Base-by-base conservation (phyloP, 2,113 vertebrate species). In the Gymnarchus niloticus region DNA sequence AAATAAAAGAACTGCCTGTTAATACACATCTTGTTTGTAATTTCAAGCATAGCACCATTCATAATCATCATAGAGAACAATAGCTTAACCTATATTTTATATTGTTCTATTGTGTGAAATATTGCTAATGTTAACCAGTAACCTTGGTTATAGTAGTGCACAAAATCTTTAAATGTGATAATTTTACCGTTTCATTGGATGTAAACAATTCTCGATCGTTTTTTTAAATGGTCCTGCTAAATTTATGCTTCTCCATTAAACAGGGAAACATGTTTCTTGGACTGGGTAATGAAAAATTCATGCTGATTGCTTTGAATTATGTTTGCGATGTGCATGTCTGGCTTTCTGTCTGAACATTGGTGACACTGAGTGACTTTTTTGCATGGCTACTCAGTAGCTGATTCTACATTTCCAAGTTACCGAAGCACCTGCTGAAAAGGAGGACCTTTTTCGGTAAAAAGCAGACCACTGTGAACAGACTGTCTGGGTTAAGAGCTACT, bases 201-300 rank as follows among this genome's bases (percentile, higher is more conserved):
- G 41, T 17, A 41, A 73, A 73, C 19, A 73, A 41, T 6, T 17
- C 19, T 5, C 65, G 28, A 41, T 73, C 14, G 28, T 10, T 17
- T 73, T 73, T 73, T 73, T n/a, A n/a, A 41, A 73, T 73, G 33
- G 41, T 73, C 65, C 28, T 73, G 33, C 17, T 19, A 33, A 65
- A 61, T 61, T 61, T 37, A 17, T 37, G 1, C 3, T 4, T 14
- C 0, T 28, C 28, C 14, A 17, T 69, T 69, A 37, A 37, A 73
- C 65, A 73, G 65, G 14, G 65, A 73, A 73, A 73, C 25, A 52
- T 82, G 87, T 87, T 87, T 86, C 76, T 84, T 86, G 87, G 86
- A 54, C 49, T 73, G 21, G 54, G 48, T 77, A 48, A 89, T 92
- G 78, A 89, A 90, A 90, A 88, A 90, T 91, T 87, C 85, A 92